phyloP scores from a whole-genome alignment of 1,140 invertebrate species.

The Spodoptera frugiperda region DNA sequence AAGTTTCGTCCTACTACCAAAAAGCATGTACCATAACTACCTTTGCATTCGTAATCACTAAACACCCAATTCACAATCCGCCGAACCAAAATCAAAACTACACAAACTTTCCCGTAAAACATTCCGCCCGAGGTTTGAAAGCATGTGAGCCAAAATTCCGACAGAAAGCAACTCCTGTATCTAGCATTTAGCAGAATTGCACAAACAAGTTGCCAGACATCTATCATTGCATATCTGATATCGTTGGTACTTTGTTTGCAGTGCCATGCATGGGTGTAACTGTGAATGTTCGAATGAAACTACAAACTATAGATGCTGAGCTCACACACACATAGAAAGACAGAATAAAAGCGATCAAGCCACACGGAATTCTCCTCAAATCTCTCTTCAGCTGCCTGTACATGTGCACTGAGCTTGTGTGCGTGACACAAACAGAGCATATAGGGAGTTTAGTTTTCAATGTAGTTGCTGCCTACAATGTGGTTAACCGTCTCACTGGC shows the following conservation, averaged over 20 bases:
- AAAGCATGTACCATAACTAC: no score
- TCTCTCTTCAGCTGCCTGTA: background rate
- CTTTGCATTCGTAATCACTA: no score
- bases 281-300: background rate
- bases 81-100: background rate
- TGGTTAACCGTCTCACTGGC: slow-evolving; percentile 13
- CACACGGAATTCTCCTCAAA: background rate
- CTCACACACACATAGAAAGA: background rate
- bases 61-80: background rate
- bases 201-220: slow-evolving; percentile 35
- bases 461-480: background rate
- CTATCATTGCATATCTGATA: slow-evolving; percentile 36
- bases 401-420: background rate
- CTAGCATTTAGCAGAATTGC: slow-evolving; percentile 31
- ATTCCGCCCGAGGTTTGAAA: slow-evolving; percentile 22
- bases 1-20: no score
- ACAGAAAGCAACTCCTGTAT: background rate
- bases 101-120: background rate
- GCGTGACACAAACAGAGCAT: background rate
- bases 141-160: slow-evolving; percentile 22
- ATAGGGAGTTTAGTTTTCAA: background rate
- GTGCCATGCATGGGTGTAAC: background rate
- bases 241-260: slow-evolving; percentile 18
- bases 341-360: background rate
- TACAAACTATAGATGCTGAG: background rate